A percentile compares a stretch with the other conserved stretches of the same genome.
These are phyloP conservation scores for Hippolais icterina DNA, from an alignment of 2,113 vertebrate species.

Conservation along the genomic window DNA sequence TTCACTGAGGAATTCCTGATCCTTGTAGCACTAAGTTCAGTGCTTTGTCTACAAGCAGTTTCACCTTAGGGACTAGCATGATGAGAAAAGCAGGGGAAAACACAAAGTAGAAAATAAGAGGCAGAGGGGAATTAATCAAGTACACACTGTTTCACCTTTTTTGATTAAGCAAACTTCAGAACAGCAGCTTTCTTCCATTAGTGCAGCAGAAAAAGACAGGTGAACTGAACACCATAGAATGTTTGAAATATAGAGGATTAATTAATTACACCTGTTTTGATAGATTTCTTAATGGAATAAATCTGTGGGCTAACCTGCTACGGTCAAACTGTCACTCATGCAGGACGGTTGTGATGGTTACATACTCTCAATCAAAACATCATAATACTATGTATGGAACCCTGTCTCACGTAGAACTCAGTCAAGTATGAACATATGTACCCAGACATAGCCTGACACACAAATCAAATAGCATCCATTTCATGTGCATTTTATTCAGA, in stretches of 20 bases:
- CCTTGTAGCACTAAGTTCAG: neutral
- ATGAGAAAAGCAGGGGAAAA: neutral
- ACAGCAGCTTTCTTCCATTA: neutral
- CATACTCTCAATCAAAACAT: neutral
- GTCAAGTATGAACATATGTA: neutral
- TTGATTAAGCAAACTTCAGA: neutral
- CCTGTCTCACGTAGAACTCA: neutral
- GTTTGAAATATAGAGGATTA: neutral
- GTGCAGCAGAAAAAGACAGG: neutral
- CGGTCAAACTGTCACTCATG: neutral
- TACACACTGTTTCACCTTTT: neutral
- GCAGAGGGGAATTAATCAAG: neutral
- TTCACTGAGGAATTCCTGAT: neutral
- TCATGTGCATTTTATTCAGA: neutral
- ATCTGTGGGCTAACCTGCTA: neutral
- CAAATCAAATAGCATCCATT: neutral
- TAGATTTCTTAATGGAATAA: neutral
- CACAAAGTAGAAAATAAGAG: neutral
- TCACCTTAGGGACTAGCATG: neutral
- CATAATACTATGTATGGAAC: too few relatives aligned
- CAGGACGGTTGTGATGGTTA: accelerated
- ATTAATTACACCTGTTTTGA: neutral
- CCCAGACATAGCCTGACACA: neutral
- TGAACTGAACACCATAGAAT: neutral
- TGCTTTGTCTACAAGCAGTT: neutral